Base-by-base conservation (phyloP, 1,140 invertebrate genomes). In the Brachionus angularis region DNA sequence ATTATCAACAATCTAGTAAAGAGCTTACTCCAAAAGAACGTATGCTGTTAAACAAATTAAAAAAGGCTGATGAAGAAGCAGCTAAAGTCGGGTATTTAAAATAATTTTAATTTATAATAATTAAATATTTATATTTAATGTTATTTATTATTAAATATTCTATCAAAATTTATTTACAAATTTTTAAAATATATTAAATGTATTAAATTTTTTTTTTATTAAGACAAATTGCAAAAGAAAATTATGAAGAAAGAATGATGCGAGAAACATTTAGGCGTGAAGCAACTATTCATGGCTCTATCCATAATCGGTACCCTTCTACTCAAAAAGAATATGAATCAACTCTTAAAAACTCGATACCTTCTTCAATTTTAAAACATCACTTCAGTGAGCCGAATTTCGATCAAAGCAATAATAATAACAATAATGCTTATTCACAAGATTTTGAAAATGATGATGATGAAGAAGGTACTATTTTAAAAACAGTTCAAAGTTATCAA, bases 1-100 rank as follows among this genome's bases (percentile, higher is more conserved):
- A 31, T 23, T 18, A 27, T 8, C 27, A 47, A 2, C 14, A 14
- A 7, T 5, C 33, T 0, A 25, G 29, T 3, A 47, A 53, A 23
- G 34, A 71, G 10, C 47, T 71, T 14, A 71, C 69, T 7, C 69
- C 69, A 12, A 71, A 71, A 33, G 49, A 71, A 47, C 42, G 47
- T 31, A 52, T 71, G 49, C 33, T 53, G 25, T 8, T 53, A 10
- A 71, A 71, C 18, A 71, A 71, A 47, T 14, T 44, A 16, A 44
- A 16, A 55, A 44, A 58, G 29, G 69, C 69, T 47, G 47, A 71
- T 21, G 71, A 73, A 52, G 77, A 79, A 49, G 75, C 78, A 29
- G 77, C 75, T 12, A 73, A 74, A 29, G 72, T 76, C 33, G 55
- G 79, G 77, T 78, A 74, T 76, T 77, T 76, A 64, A 8, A 7